Evolutionary conservation across 2,797 vertebrate species (phyloP), one percentile per base, ranked within the genome.

Genomic region (Cryptoblepharus egeriae): DNA sequence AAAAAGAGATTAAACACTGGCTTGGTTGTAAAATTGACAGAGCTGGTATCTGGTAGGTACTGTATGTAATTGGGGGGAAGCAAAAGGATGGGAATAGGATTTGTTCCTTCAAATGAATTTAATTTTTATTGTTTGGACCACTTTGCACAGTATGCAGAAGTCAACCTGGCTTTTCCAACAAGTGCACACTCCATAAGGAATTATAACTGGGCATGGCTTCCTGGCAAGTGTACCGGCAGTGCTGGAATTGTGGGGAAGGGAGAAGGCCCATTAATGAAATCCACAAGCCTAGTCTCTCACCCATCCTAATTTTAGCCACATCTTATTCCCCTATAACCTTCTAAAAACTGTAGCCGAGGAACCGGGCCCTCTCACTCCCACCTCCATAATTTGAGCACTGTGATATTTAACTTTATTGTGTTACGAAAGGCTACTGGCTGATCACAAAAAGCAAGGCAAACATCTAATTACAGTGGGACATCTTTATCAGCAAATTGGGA

Each of bases 1-100:
- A 37, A 55, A 32, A 22, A 35, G 12, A 71, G 55, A 1, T 30
- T 24, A 57, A 61, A 87, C 79, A 85, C 65, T 12, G 63, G 35
- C 80, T 22, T 39, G 4, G 57, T 49, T 82, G 3, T 78, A 75
- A 78, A 86, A 68, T 26, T 87, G 37, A 24, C 42, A 82, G 78
- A 79, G 52, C 69, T 74, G 69, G 61, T 65, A 18, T 55, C 24
- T 28, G 78, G 3, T 49, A 2, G 52, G 5, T n/a, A 6, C n/a
- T 77, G 28, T n/a, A 3, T 58, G 5, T 84, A 76, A 83, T 76
- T 70, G 64, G 32, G 26, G 24, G 26, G 24, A 24, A 61, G 60
- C 10, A 2, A 30, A 16, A 24, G 45, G 22, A 1, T 10, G 39
- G 15, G 28, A 37, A 28, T 32, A 12, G 57, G 42, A 22, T 49